Conservation (phyloP, 2,888 invertebrate genomes). For the Hypercompe scribonia region DNA sequence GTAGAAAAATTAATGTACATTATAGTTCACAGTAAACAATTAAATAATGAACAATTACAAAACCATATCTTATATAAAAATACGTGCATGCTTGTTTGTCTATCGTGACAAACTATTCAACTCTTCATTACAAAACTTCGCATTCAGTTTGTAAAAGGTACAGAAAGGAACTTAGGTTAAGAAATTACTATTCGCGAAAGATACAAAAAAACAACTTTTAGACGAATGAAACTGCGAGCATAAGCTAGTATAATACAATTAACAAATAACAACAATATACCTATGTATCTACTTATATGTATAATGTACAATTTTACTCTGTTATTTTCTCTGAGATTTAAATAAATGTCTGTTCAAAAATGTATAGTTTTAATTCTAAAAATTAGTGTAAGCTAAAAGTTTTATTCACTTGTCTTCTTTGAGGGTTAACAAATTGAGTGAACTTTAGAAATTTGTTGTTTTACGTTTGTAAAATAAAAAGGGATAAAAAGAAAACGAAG, state of each 20-base stretch:
- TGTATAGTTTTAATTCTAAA: constrained; percentile 56
- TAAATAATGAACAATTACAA: constrained; percentile 46
- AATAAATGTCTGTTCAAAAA: constrained; percentile 85
- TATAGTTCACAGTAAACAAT: constrained; percentile 47
- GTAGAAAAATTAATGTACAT: constrained; percentile 45
- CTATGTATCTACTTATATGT: constrained; percentile 52
- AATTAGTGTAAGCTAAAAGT: background rate
- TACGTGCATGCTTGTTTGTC: background rate
- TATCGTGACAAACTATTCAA: background rate
- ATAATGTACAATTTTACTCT: constrained; percentile 69
- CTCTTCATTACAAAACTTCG: background rate
- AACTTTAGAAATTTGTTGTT: too few species aligned
- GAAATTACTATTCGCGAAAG: background rate
- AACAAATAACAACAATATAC: constrained; percentile 54
- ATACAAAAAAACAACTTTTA: background rate
- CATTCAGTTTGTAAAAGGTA: background rate
- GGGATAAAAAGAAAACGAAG: background rate
- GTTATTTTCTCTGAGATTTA: constrained; percentile 83
- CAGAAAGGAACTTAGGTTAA: background rate
- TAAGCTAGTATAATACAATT: constrained; percentile 35
- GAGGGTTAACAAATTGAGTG: too few species aligned
- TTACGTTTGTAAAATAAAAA: too few species aligned
- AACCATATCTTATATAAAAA: background rate
- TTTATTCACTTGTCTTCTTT: too few species aligned
- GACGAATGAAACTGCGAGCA: background rate